Conservation (phyloP, 2,797 vertebrate species). For the Bufotes viridis region DNA sequence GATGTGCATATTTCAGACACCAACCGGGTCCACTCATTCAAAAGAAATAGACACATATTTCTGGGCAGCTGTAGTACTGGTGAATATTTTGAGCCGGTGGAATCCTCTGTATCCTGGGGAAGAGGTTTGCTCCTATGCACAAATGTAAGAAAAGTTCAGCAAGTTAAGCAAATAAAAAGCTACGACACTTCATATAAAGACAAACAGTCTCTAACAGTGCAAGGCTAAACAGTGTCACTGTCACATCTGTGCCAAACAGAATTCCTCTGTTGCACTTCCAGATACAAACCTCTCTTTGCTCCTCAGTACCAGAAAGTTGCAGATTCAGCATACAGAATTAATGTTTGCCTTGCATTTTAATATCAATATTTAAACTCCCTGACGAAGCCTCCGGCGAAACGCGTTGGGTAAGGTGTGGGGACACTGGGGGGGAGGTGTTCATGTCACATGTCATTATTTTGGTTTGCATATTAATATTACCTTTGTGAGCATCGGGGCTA, state of each 20-base stretch:
- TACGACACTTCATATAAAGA: slow-evolving; percentile 28
- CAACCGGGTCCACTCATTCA: not conserved
- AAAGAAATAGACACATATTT: not conserved
- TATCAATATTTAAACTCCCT: not conserved
- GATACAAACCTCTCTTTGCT: slow-evolving; percentile 11
- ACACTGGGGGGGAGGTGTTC: too few species aligned
- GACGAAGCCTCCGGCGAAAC: too few species aligned
- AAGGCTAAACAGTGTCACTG: not conserved
- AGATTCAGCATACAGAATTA: not conserved
- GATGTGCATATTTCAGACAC: not conserved
- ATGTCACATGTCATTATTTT: too few species aligned
- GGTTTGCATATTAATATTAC: too few species aligned
- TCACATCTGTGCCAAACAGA: slow-evolving; percentile 6
- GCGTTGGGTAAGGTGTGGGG: too few species aligned
- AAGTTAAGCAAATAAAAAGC: slow-evolving; percentile 44
- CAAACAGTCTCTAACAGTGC: slow-evolving; percentile 20
- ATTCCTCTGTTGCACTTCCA: slow-evolving; percentile 34
- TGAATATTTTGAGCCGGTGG: not conserved
- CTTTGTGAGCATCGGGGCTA: too few species aligned
- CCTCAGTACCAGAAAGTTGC: not conserved
- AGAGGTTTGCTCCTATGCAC: not conserved
- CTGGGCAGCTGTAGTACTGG: not conserved
- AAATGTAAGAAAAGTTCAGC: slow-evolving; percentile 21
- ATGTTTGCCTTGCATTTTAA: slow-evolving; percentile 19
- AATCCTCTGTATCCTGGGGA: not conserved